phyloP scores from a whole-genome alignment of 2,888 invertebrate genomes.

The Bursaphelenchus okinawaensis region DNA sequence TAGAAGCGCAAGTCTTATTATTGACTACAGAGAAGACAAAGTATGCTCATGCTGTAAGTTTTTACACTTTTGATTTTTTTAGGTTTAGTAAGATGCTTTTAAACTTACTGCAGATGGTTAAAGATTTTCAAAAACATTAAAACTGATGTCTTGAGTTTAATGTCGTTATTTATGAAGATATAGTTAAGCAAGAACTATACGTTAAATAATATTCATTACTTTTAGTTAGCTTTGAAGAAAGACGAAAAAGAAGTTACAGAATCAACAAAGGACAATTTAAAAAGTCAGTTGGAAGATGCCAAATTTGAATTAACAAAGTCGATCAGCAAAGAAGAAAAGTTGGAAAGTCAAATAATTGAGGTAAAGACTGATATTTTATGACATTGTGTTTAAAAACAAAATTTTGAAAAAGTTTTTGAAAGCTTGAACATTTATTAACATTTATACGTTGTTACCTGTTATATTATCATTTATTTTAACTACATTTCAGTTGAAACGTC shows the following conservation, averaged over 20 bases:
- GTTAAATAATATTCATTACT: neutral
- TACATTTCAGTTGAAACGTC: neutral
- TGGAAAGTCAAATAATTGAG: constrained; percentile 37
- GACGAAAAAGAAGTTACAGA: constrained; percentile 25
- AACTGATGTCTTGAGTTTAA: too few species aligned
- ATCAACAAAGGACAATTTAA: constrained; percentile 64
- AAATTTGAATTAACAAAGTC: constrained; percentile 66
- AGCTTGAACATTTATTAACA: too few species aligned
- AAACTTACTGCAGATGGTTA: too few species aligned
- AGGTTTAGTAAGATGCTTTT: too few species aligned
- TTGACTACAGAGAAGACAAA: constrained; percentile 23
- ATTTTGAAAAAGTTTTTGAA: too few species aligned
- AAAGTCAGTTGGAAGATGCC: constrained; percentile 90
- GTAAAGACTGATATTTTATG: constrained; percentile 7
- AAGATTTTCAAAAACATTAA: too few species aligned
- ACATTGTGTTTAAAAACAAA: constrained; percentile 1
- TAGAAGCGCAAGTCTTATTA: constrained; percentile 68
- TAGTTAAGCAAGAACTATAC: neutral
- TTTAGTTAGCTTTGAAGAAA: constrained; percentile 18
- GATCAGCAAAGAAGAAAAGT: constrained; percentile 38
- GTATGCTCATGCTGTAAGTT: neutral
- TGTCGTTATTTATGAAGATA: neutral
- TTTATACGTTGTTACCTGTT: too few species aligned
- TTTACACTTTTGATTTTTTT: too few species aligned
- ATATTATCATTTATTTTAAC: too few species aligned